Base-by-base conservation (phyloP, 2,113 vertebrate genomes). In the Balaenoptera acutorostrata region DNA sequence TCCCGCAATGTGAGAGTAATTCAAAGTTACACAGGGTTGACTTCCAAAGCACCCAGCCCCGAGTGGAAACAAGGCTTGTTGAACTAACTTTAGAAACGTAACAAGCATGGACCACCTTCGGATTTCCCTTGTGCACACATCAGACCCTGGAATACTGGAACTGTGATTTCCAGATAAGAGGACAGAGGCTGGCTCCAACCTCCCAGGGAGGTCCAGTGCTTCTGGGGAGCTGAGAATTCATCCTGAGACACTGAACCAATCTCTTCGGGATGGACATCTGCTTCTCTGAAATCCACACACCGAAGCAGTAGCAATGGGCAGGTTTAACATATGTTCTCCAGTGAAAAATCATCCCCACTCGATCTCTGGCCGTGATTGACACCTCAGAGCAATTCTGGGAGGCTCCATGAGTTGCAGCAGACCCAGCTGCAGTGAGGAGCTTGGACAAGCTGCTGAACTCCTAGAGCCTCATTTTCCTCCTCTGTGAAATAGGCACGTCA, bases 31-130 rank as follows among this genome's bases (percentile, higher is more conserved):
- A 66, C 52, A 68, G 96, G 96, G 96, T 95, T 61, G 52, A 13
- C 88, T 97, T 98, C 97, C 98, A 98, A 97, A 97, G 98, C 95
- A 95, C 97, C 98, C 29, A 57, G 95, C 95, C 96, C 97, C 64
- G 44, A 71, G 69, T 87, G 91, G 96, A 98, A 98, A 98, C 46
- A 83, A 82, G 95, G 87, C 80, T 74, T 93, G 59, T 90, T 94
- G 94, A 97, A 95, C 93, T 92, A 66, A 91, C 49, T 82, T 95
- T 90, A 97, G 96, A 93, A 95, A 93, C 72, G 55, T n/a, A 93
- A 93, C 5, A 49, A 85, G 97, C 39, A 33, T 0, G 96, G 93
- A 97, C 95, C 97, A 92, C 94, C 88, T 61, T 95, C 27, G 0
- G 69, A 61, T 39, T 33, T 17, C 36, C 72, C 36, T 21, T 7